Conservation (phyloP, 2,797 vertebrate species). For the Helarctos malayanus region DNA sequence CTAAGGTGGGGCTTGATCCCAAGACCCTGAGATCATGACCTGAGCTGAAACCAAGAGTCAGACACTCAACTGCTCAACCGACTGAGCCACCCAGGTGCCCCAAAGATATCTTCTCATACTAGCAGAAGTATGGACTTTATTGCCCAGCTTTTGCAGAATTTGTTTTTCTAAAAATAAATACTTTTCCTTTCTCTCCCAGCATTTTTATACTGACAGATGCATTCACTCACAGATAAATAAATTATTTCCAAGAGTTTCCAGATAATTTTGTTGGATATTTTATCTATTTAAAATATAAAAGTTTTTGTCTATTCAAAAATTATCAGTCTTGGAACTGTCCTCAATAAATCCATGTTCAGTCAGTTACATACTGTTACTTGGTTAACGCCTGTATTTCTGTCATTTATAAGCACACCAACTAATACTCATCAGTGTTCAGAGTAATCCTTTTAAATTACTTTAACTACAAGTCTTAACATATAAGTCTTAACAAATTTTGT, state of each 20-base stretch:
- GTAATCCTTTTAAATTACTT: not conserved
- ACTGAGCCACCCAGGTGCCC: not conserved
- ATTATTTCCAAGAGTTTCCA: constrained; percentile 1
- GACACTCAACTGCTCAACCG: not conserved
- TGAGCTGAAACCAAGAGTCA: not conserved
- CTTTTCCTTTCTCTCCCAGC: too few species aligned
- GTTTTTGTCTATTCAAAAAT: not conserved
- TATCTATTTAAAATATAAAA: constrained; percentile 6
- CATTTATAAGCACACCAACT: not conserved
- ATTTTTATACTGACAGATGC: not conserved
- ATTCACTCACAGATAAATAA: not conserved
- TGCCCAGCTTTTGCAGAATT: not conserved
- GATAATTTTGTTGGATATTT: not conserved
- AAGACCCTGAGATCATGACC: not conserved
- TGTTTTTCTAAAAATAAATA: not conserved
- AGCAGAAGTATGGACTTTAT: not conserved
- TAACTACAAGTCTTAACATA: not conserved
- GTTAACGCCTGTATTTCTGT: not conserved
- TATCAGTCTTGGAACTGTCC: not conserved
- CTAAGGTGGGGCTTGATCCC: not conserved
- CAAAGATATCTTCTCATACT: not conserved
- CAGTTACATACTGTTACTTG: not conserved
- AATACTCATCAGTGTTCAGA: not conserved
- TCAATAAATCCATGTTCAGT: not conserved
- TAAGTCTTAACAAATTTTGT: not conserved